A percentile compares a stretch with the other conserved stretches of the same genome.
phyloP scores from a whole-genome alignment of 2,888 invertebrate species.

The Phrixothrix hirtus region DNA sequence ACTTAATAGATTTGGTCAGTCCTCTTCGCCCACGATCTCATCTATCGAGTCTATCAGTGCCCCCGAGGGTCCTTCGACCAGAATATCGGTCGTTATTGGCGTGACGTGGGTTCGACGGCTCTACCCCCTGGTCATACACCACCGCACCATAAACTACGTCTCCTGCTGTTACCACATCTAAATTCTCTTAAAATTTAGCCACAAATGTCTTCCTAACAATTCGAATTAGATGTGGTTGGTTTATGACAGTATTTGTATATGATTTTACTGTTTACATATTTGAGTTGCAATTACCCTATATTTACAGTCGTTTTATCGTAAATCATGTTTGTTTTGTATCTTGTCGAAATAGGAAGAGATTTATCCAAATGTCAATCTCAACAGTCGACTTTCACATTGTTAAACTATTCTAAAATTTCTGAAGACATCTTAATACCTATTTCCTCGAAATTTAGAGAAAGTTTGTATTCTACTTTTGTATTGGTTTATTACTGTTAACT shows the following conservation, averaged over 20 bases:
- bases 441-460: neutral
- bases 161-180: conserved; percentile 37
- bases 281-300: conserved; percentile 30
- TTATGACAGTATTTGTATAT: conserved; percentile 27
- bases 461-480: too few relatives aligned
- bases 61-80: conserved; percentile 38
- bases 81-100: conserved; percentile 42
- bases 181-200: conserved; percentile 33
- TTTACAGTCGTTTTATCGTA: conserved; percentile 26
- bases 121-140: conserved; percentile 36
- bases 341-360: conserved; percentile 14
- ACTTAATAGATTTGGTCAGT: conserved; percentile 29
- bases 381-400: conserved; percentile 12
- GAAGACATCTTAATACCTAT: neutral
- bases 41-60: conserved; percentile 37
- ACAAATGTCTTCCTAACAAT: conserved; percentile 24
- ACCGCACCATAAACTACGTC: conserved; percentile 38
- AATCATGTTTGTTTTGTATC: conserved; percentile 27
- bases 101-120: conserved; percentile 44
- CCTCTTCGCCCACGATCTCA: conserved; percentile 37
- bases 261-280: conserved; percentile 30
- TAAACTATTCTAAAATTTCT: neutral
- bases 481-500: too few relatives aligned
- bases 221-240: conserved; percentile 24
- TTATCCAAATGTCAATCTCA: conserved; percentile 8